Evolutionary conservation across 2,797 vertebrate genomes (phyloP), one percentile per base, ranked within the genome.

Genomic region (Alauda arvensis): DNA sequence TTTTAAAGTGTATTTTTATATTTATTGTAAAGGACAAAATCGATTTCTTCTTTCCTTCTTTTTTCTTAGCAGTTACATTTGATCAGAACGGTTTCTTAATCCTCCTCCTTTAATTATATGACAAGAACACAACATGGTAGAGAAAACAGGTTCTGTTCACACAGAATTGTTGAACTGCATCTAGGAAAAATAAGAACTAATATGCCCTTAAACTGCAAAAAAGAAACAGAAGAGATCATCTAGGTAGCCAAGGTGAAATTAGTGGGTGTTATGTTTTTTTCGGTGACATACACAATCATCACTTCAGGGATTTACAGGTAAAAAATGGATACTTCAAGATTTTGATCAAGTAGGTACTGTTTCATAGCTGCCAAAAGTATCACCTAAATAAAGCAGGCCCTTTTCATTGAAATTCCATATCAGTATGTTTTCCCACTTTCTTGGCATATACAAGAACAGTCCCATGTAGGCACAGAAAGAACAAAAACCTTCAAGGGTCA

Each of bases 21-120:
- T 83, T 65, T 90, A 88, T 76, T 83, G 76, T 71, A 90, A 87
- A 85, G 31, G 26, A 77, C 46, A 88, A 88, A 74, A 59, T 3
- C 67, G 18, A 61, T 72, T 71, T 68, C 2, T 79, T 74, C 37
- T 59, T 67, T 56, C 9, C 9, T 70, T 60, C 10, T 72, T 71
- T 63, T 53, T 60, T 37, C 55, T 74, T 46, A 68, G 17, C 61
- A 91, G 59, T 51, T 82, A 69, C 37, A 68, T 86, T 84, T 87
- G 20, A 87, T 69, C 29, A 85, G 37, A 83, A 77, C 14, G 19
- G 23, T 71, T 86, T 80, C 85, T 92, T 88, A 71, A 93, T 70
- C 26, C 8, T 83, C 12, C 29, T 78, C 40, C 45, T 83, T 66
- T 89, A 88, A 80, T 61, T 87, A 71, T 34, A 48, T 72, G 62